Conservation (phyloP, 37 sponge, comb jelly and placozoan species). For the Crambe crambe region DNA sequence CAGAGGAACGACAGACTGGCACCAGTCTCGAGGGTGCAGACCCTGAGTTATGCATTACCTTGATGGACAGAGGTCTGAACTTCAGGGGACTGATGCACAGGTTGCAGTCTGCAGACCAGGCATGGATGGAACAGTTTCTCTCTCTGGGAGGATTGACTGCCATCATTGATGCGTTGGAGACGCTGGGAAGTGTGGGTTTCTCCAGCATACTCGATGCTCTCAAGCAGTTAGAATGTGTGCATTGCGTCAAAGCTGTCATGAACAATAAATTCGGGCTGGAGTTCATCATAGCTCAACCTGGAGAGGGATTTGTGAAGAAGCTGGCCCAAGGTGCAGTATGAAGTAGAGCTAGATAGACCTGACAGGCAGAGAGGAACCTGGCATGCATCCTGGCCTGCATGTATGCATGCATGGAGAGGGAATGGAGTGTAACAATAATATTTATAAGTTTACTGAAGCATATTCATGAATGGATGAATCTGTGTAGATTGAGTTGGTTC, state of each 20-base stretch:
- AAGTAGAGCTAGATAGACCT: no score
- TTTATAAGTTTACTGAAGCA: no score
- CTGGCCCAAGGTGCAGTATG: constrained; percentile 60
- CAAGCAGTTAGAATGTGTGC: constrained; percentile 89
- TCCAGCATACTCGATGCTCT: constrained; percentile 80
- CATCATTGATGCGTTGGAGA: constrained; percentile 81
- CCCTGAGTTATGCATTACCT: constrained; percentile 72
- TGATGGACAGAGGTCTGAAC: constrained; percentile 62
- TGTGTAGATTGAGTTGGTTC: no score
- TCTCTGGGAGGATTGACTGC: constrained; percentile 75
- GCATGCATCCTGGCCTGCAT: no score
- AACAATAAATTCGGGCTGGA: constrained; percentile 80
- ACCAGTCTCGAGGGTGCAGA: constrained; percentile 71
- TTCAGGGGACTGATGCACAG: constrained; percentile 72
- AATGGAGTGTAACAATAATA: not conserved
- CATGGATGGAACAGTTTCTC: constrained; percentile 89
- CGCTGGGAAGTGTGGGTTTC: constrained; percentile 69
- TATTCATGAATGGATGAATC: no score
- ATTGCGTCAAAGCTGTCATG: constrained; percentile 87
- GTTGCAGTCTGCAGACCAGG: constrained; percentile 59
- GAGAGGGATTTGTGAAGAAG: constrained; percentile 53
- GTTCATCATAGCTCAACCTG: constrained; percentile 62
- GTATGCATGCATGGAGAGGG: not conserved
- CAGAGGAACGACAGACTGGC: no score
- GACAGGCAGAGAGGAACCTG: no score